Base-by-base conservation (phyloP, 2,888 invertebrate species). In the Sclerodermus sp. region DNA sequence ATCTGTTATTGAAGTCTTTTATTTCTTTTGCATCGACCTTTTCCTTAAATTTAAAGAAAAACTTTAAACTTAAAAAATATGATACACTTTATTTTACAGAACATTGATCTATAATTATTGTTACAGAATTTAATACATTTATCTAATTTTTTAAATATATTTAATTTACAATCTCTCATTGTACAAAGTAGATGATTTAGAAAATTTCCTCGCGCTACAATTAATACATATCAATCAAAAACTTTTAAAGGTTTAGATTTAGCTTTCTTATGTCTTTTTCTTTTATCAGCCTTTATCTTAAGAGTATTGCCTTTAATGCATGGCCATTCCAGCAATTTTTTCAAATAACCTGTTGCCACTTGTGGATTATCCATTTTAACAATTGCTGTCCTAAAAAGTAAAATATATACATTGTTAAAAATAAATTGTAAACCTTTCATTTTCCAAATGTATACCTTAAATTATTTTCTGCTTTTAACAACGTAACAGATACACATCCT, bases 1-100 rank as follows among this genome's bases (percentile, higher is more conserved):
- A 36, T 79, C 77, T 17, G 57, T 79, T 1, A 56, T 76, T 18
- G 79, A 80, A 67, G 68, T 79, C 23, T 47, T 80, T 30, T 79
- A 80, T 53, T 80, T 75, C 55, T 66, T 73, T 44, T 51, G 53
- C 10, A 53, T 65, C 30, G 48, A 49, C 45, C 46, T 64, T 30
- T 18, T 58, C 1, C 34, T 23, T 38, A 64, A 60, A 45, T 40
- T 64, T 13, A 34, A 13, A 13, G 3, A 34, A n/a, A 42, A 23
- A 44, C 43, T 40, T 16, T 32, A 13, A 39, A 9, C 29, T 46
- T 32, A 32, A 42, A 17, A 10, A 37, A 29, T 37, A 10, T 17
- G 10, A 40, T 37, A 42, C 14, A 16, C 16, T 42, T 30, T 4
- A 12, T 30, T 1, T 3, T 37, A 38, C n/a, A n/a, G n/a, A n/a